These are phyloP conservation scores for Pantelozetes paolii DNA, from an alignment of 2,888 invertebrate species.

Conservation along the genomic window DNA sequence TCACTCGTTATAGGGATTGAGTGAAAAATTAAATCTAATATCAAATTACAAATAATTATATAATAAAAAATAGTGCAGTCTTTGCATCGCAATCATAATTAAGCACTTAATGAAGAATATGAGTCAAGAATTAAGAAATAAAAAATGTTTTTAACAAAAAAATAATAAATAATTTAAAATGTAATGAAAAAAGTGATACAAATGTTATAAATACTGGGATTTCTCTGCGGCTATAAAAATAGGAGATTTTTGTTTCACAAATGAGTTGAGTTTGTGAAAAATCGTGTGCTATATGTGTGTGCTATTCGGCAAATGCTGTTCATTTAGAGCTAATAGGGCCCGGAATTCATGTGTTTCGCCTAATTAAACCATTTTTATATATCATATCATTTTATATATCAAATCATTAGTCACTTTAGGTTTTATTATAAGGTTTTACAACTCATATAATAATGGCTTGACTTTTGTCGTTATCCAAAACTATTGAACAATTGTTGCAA, in stretches of 20 bases:
- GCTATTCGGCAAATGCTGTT: not conserved
- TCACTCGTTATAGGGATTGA: not conserved
- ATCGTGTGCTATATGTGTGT: no score
- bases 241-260: not conserved
- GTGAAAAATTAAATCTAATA: not conserved
- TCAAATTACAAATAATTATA: slow-evolving; percentile 14
- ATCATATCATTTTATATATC: no score
- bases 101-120: not conserved
- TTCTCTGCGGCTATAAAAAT: not conserved
- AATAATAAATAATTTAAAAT: not conserved
- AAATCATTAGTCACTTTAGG: slow-evolving; percentile 29
- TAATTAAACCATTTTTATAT: slow-evolving; percentile 33
- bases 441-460: slow-evolving; percentile 8
- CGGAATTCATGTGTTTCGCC: slow-evolving; percentile 33
- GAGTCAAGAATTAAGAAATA: not conserved
- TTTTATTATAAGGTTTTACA: not conserved
- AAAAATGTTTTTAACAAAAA: no score
- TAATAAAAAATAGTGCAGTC: not conserved
- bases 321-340: slow-evolving; percentile 5
- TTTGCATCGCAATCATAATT: not conserved
- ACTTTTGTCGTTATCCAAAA: not conserved
- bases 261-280: slow-evolving; percentile 3
- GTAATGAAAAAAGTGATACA: not conserved
- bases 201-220: slow-evolving; percentile 6
- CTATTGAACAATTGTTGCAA: slow-evolving; percentile 33